Evolutionary conservation across 2,888 invertebrate species (phyloP), one percentile per base, ranked within the genome.

Genomic region (Gastracanthus pulcherrimus): DNA sequence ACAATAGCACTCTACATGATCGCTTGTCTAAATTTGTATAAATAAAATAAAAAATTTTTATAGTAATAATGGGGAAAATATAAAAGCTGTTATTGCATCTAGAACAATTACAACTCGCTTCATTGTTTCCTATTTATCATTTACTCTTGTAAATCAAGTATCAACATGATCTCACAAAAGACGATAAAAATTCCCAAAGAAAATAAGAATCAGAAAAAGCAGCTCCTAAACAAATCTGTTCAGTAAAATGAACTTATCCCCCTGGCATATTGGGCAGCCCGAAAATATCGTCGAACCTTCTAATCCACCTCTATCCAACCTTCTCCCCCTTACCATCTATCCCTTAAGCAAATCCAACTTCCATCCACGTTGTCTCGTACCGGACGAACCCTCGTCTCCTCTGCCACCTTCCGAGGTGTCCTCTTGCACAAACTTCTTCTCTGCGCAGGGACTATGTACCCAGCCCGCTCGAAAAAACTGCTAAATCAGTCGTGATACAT

Each of bases 401-500:
- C 23, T 26, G 38, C 41, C 41, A 19, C 45, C n/a, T 36, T 3
- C 34, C n/a, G 16, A 34, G 34, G 48, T 48, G 48, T 48, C 48
- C 19, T 48, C 19, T n/a, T 6, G 7, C n/a, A 16, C 13, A 11
- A 55, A 23, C 13, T 70, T 70, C 13, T 23, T 7, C 31, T 36
- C 23, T 19, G 3, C 9, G 9, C 16, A 45, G 48, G 2, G 55
- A 58, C n/a, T n/a, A n/a, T n/a, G n/a, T n/a, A n/a, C n/a, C n/a
- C n/a, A n/a, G n/a, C n/a, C 3, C 16, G 38, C n/a, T 26, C 9
- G 23, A 67, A 78, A 70, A 74, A 66, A 79, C 67, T 60, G 60
- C 71, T 76, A 80, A 76, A 80, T 82, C 76, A 79, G 79, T 48
- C 41, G 29, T 11, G 23, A 55, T 9, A 23, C 55, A n/a, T n/a